A percentile compares a stretch with the other conserved stretches of the same genome.
phyloP scores from a whole-genome alignment of 2,797 vertebrate genomes.

The Melanogrammus aeglefinus region DNA sequence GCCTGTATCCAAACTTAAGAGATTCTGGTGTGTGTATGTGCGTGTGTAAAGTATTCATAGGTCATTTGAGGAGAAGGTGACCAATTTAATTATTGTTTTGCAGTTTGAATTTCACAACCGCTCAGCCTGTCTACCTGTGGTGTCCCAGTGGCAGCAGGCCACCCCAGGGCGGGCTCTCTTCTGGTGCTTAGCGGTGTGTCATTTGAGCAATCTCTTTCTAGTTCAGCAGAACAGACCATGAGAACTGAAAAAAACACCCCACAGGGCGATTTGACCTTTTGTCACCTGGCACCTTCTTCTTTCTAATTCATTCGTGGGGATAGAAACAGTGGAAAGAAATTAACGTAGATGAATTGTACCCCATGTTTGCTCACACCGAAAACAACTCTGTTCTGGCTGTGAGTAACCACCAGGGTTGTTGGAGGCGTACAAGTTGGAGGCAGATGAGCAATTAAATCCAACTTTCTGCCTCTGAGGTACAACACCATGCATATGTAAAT shows the following conservation, averaged over 20 bases:
- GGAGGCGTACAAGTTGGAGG: conserved; percentile 1
- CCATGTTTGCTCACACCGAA: neutral
- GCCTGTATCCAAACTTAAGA: neutral
- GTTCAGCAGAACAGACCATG: neutral
- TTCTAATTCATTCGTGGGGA: no score
- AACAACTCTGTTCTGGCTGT: conserved; percentile 1
- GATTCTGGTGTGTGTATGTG: neutral
- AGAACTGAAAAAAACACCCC: neutral
- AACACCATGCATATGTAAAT: conserved; percentile 20
- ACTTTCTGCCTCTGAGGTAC: conserved; percentile 7
- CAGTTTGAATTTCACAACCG: neutral
- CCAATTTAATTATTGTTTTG: neutral
- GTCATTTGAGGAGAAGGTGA: neutral
- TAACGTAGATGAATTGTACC: neutral
- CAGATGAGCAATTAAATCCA: conserved; percentile 20
- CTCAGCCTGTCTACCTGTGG: neutral
- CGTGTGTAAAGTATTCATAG: neutral
- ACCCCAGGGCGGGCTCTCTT: neutral
- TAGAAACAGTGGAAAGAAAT: neutral
- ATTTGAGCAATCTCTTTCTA: neutral
- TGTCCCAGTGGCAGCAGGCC: neutral
- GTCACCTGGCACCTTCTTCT: no score
- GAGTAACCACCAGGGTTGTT: conserved; percentile 15
- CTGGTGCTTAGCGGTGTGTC: neutral
- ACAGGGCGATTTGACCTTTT: neutral